phyloP scores from a whole-genome alignment of 2,113 vertebrate species.

The Cebus imitator region DNA sequence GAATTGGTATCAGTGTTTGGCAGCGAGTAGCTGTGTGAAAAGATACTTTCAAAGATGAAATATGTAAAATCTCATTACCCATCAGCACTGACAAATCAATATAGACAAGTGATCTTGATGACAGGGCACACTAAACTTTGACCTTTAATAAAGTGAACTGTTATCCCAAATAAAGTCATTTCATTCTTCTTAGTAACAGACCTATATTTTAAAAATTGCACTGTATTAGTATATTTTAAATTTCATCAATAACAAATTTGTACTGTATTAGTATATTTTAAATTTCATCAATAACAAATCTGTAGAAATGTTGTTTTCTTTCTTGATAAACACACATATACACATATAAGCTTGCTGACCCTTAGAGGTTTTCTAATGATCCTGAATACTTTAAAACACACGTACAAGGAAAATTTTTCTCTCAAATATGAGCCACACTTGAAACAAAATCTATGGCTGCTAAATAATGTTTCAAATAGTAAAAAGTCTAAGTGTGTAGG shows the following conservation, averaged over 20 bases:
- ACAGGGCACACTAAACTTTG: neutral
- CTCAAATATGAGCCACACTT: neutral
- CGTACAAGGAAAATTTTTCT: neutral
- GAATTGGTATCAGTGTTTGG: neutral
- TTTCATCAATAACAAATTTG: neutral
- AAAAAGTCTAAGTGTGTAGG: neutral
- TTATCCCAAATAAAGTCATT: conserved; percentile 1
- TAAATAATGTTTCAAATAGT: neutral
- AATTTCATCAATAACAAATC: neutral
- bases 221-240: neutral
- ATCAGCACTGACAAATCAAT: neutral
- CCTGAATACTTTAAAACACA: neutral
- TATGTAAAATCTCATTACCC: neutral
- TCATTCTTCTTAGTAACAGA: neutral
- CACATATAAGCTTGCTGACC: neutral
- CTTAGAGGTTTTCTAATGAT: neutral
- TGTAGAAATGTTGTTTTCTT: neutral
- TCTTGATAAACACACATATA: neutral
- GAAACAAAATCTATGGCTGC: neutral
- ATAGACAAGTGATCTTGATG: neutral
- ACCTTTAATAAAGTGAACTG: neutral
- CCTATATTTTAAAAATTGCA: neutral
- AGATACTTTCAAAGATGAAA: conserved; percentile 30
- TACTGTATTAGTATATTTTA: neutral
- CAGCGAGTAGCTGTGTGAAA: neutral